A percentile compares a stretch with the other conserved stretches of the same genome.
Conservation (phyloP, 2,113 vertebrate species). For the Nerophis ophidion region DNA sequence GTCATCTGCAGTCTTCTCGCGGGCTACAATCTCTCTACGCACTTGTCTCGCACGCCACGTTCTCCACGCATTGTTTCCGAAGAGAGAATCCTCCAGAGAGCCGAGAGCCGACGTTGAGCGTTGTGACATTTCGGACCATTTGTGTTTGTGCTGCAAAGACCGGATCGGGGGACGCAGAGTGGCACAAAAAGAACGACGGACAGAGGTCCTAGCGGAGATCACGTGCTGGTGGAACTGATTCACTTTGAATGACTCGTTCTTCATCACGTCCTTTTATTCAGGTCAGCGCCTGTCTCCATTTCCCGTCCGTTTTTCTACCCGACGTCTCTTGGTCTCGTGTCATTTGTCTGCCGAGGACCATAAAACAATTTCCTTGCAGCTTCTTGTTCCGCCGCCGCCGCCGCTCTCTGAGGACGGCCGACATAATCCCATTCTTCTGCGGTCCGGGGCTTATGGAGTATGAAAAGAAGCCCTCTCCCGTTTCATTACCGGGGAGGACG, state of each 20-base stretch:
- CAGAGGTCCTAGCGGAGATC: not conserved
- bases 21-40: conserved; percentile 45
- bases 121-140: conserved; percentile 4
- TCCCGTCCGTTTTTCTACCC: conserved; percentile 1
- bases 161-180: not conserved
- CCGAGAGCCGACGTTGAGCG: not conserved
- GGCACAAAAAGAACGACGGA: not conserved
- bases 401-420: conserved; percentile 9
- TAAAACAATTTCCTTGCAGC: conserved; percentile 13
- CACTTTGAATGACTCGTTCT: conserved; percentile 23
- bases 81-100: conserved; percentile 9
- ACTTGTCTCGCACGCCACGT: conserved; percentile 46
- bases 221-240: conserved; percentile 18
- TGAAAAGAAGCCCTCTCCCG: conserved; percentile 15
- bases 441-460: conserved; percentile 33
- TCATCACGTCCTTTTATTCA: conserved; percentile 25
- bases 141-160: not conserved
- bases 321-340: not conserved
- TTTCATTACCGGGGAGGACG: conserved; percentile 18
- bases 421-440: conserved; percentile 29
- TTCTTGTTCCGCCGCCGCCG: not conserved
- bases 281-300: conserved; percentile 19
- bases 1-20: conserved; percentile 24
- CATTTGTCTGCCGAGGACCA: conserved; percentile 16
- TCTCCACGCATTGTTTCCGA: conserved; percentile 51